Percentiles rank a stretch among this genome's conserved stretches.
Conservation (phyloP, 30 jellyfish, hydroid and myxozoan genomes). For the Turritopsis dohrnii region DNA sequence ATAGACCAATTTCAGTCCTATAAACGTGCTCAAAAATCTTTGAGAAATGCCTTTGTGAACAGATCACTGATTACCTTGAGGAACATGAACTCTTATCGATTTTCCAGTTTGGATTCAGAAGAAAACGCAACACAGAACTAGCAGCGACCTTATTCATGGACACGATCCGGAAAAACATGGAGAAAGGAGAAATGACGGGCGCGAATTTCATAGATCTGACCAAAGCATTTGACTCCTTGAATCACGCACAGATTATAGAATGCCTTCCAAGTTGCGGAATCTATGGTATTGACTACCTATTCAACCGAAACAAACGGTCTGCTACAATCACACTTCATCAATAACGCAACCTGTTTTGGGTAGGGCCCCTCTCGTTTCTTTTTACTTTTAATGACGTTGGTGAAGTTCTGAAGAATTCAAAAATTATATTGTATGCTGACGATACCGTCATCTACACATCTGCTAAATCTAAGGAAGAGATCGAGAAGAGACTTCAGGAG, state of each 20-base stretch:
- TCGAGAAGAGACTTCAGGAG: no score
- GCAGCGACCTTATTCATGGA: slow-evolving; percentile 45
- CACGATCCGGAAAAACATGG: slow-evolving; percentile 40
- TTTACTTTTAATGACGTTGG: no score
- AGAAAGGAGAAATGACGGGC: slow-evolving; percentile 38
- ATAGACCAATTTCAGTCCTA: slow-evolving; percentile 53
- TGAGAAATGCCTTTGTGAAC: slow-evolving; percentile 36
- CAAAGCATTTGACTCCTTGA: slow-evolving; percentile 52
- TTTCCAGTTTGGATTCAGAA: slow-evolving; percentile 46
- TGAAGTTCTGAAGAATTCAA: no score
- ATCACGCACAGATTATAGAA: no score
- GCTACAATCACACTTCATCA: not conserved
- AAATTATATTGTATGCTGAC: no score
- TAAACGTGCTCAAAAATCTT: slow-evolving; percentile 34
- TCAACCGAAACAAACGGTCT: not conserved
- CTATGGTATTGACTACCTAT: not conserved
- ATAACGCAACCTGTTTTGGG: not conserved
- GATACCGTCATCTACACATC: no score
- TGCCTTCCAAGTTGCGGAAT: not conserved
- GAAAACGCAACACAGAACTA: slow-evolving; percentile 31
- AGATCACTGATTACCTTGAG: slow-evolving; percentile 27
- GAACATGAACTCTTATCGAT: slow-evolving; percentile 29
- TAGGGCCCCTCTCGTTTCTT: no score
- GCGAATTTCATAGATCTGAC: slow-evolving; percentile 38
- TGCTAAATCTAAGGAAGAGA: no score